Base-by-base conservation (phyloP, 2,797 vertebrate species). In the Helostoma temminkii region DNA sequence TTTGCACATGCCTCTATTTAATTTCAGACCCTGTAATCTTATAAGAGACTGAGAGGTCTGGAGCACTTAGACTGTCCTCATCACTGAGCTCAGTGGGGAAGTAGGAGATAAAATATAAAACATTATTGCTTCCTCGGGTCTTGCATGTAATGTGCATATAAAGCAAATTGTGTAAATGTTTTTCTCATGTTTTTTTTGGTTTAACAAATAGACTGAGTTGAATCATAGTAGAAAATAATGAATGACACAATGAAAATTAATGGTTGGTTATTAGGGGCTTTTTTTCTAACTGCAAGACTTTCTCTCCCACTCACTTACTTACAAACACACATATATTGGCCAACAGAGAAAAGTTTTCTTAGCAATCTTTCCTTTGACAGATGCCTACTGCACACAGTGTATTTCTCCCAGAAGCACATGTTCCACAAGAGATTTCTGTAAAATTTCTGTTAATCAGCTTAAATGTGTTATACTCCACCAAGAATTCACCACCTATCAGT, bases 1-100 rank as follows among this genome's bases (percentile, higher is more conserved):
- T 88, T 87, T 89, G 71, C 79, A 85, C 84, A 83, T 81, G 78
- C 71, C 66, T 85, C 86, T 75, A 89, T 91, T 92, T 86, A 81
- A 91, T 91, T 88, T 81, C 54, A 53, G 46, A 71, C 52, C 64
- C 72, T 45, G 64, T 90, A 92, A 92, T 92, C 82, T 82, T 74
- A 83, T 93, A 84, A 89, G 76, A 75, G 78, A 78, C 75, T 21
- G 77, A 85, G 66, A 82, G 84, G 88, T 89, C 87, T 78, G 77
- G 76, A 89, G 84, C 90, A 89, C 89, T 89, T 81, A 86, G 82
- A 53, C 80, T 4, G 67, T 77, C 66, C 70, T 60, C 54, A 16
- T 66, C 83, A 28, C 69, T 37, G 70, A 53, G 76, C 73, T 48
- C 15, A 15, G 61, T 30, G 65, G 66, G 66, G 70, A 74, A 83